phyloP scores from a whole-genome alignment of 2,113 vertebrate genomes.

The Oreochromis tanganicae region DNA sequence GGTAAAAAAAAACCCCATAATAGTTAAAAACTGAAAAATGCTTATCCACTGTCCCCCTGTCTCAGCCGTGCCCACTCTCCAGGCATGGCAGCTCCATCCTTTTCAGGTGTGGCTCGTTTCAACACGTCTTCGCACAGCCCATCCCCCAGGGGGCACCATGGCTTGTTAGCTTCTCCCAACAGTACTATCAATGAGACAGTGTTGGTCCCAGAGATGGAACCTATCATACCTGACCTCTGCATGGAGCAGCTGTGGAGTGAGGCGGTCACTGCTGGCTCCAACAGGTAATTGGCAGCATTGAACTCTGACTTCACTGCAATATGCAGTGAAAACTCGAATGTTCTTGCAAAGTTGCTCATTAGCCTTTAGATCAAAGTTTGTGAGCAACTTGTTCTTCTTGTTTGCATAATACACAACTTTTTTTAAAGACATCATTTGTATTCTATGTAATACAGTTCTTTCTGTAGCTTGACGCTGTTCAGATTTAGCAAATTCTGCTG shows the following conservation, averaged over 20 bases:
- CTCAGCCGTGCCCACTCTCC: slow-evolving; percentile 93
- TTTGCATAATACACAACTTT: not conserved
- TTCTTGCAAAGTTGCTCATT: not conserved
- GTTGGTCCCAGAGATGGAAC: slow-evolving; percentile 81
- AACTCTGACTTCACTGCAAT: not conserved
- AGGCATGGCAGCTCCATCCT: slow-evolving; percentile 87
- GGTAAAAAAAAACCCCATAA: not conserved
- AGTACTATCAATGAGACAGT: slow-evolving; percentile 78
- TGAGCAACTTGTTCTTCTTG: not conserved
- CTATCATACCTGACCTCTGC: slow-evolving; percentile 90
- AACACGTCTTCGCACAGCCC: slow-evolving; percentile 81
- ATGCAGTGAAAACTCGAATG: not conserved
- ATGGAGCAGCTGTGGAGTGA: slow-evolving; percentile 97
- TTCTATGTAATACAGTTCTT: not conserved
- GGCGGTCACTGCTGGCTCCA: slow-evolving; percentile 51
- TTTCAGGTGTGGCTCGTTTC: slow-evolving; percentile 86
- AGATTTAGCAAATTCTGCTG: not conserved
- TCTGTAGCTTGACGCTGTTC: not conserved
- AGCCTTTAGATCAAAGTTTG: not conserved
- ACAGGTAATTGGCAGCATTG: slow-evolving; percentile 67
- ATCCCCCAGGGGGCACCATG: slow-evolving; percentile 79
- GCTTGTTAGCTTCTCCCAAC: slow-evolving; percentile 76
- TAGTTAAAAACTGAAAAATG: not conserved
- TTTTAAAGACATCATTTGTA: not conserved
- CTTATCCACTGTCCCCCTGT: not conserved